Percentiles rank a stretch among this genome's conserved stretches.
These are phyloP conservation scores for Ametastegia equiseti DNA, from an alignment of 2,888 invertebrate genomes.

Conservation along the genomic window DNA sequence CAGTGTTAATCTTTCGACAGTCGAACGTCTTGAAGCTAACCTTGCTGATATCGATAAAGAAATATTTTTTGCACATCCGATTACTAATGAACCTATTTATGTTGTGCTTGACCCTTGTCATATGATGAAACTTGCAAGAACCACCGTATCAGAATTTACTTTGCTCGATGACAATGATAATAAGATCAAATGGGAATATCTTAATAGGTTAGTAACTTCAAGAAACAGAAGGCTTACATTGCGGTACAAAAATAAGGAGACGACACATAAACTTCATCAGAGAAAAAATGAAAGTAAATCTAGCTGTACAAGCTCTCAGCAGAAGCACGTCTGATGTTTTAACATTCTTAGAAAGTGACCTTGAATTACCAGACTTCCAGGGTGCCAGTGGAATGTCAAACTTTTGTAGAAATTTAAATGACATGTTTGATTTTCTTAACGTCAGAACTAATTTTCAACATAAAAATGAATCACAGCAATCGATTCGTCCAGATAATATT, in stretches of 20 bases:
- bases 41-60: too few species aligned
- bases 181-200: slow-evolving; percentile 54
- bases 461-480: slow-evolving; percentile 31
- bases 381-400: slow-evolving; percentile 36
- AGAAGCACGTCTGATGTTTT: slow-evolving; percentile 55
- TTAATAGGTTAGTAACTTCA: slow-evolving; percentile 55
- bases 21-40: too few species aligned
- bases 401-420: slow-evolving; percentile 53
- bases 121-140: too few species aligned
- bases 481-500: too few species aligned
- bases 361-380: slow-evolving; percentile 42
- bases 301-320: slow-evolving; percentile 56
- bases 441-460: slow-evolving; percentile 46
- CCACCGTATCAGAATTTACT: too few species aligned
- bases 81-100: too few species aligned
- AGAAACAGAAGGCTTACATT: slow-evolving; percentile 54
- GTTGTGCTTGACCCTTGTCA: too few species aligned
- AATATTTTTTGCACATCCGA: too few species aligned
- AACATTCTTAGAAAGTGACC: slow-evolving; percentile 37
- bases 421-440: slow-evolving; percentile 58
- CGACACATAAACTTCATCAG: slow-evolving; percentile 48
- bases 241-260: slow-evolving; percentile 54
- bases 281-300: slow-evolving; percentile 55
- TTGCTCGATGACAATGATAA: slow-evolving; percentile 47
- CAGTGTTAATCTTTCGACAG: too few species aligned